Conservation (phyloP, 2,113 vertebrate genomes). For the Tragelaphus strepsiceros region DNA sequence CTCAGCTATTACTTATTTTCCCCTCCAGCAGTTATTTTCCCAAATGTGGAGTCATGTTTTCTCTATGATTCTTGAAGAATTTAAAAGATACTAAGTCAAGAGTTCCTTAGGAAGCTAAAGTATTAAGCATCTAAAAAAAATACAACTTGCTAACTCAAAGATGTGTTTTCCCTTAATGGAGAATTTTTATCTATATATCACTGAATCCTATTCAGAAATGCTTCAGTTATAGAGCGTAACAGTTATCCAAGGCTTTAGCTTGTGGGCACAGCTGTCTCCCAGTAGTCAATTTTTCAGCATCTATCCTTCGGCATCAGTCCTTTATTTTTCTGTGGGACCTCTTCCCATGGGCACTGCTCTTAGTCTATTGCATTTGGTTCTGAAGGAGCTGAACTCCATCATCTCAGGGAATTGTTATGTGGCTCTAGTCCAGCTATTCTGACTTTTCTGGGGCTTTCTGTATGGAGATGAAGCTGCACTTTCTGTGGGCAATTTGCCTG, state of each 20-base stretch:
- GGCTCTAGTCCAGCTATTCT: neutral
- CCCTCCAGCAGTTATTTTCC: neutral
- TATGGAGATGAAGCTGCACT: neutral
- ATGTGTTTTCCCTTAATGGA: neutral
- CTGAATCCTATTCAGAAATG: neutral
- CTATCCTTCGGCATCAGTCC: no score
- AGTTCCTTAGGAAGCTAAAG: neutral
- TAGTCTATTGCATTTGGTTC: neutral
- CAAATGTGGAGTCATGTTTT: neutral
- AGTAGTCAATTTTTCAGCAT: neutral
- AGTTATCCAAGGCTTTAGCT: neutral
- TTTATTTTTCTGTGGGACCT: neutral
- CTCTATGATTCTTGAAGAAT: neutral
- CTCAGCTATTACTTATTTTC: neutral
- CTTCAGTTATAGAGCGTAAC: neutral
- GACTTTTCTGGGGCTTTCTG: neutral
- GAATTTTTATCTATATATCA: neutral
- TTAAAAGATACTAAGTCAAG: neutral
- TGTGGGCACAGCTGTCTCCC: neutral
- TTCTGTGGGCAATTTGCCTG: neutral
- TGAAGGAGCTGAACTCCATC: neutral
- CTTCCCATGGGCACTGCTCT: neutral
- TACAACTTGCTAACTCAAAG: neutral
- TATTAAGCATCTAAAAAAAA: neutral
- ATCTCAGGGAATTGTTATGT: neutral